Percentiles rank a stretch among this genome's conserved stretches.
phyloP scores from a whole-genome alignment of 23 tunicate genomes.

The Styela plicata region DNA sequence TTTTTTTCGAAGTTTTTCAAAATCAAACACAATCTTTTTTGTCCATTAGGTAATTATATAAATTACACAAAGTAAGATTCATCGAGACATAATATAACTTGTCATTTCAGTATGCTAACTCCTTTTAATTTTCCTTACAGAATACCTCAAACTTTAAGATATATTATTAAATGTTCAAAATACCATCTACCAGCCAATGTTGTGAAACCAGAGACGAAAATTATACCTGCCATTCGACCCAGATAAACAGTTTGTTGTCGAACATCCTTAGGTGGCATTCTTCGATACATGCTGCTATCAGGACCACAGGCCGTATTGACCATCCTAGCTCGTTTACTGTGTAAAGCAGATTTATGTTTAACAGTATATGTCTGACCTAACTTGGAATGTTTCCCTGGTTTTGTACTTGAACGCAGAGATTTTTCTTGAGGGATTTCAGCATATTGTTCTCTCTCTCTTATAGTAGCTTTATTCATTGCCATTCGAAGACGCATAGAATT shows the following conservation, averaged over 20 bases:
- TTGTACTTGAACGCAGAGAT: neutral
- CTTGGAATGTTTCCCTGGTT: neutral
- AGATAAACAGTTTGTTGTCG: conserved; percentile 25
- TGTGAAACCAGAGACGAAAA: no score
- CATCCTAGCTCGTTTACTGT: neutral
- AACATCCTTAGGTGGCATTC: neutral
- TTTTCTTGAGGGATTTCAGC: neutral
- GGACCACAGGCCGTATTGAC: conserved; percentile 21
- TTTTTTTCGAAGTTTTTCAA: no score
- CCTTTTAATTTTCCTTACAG: no score
- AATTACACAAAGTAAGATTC: no score
- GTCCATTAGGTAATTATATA: no score
- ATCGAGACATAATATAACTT: no score
- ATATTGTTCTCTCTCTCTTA: neutral
- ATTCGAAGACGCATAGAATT: conserved; percentile 27
- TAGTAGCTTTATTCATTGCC: neutral
- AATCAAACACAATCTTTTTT: no score
- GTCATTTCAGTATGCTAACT: no score
- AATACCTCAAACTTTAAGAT: no score
- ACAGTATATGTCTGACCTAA: conserved; percentile 4
- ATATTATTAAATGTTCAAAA: no score
- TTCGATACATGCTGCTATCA: conserved; percentile 32
- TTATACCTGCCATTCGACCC: conserved; percentile 30
- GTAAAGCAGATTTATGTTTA: neutral
- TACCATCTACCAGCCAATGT: no score